Conservation (phyloP, 2,113 vertebrate species). For the Chlorodrepanis virens region DNA sequence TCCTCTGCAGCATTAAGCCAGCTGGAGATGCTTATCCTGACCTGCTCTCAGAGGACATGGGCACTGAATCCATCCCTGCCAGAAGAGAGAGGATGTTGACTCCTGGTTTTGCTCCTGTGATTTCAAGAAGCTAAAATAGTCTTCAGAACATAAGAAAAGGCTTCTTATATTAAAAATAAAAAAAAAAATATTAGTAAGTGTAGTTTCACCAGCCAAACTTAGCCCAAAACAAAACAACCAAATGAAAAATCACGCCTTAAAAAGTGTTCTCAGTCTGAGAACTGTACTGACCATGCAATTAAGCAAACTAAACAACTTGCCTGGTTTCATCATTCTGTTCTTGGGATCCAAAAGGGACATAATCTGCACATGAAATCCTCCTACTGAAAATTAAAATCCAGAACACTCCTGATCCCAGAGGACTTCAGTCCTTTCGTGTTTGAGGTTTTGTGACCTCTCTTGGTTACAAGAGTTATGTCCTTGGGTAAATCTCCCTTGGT, state of each 20-base stretch:
- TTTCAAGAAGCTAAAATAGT: neutral
- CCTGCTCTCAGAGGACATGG: neutral
- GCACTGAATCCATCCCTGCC: neutral
- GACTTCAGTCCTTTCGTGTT: fast-evolving
- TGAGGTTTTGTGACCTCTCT: neutral
- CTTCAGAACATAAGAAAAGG: neutral
- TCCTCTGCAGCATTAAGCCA: slow-evolving; percentile 29
- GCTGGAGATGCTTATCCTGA: slow-evolving; percentile 21
- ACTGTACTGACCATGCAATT: neutral
- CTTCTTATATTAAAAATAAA: neutral
- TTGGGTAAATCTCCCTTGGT: neutral
- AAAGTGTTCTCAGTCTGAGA: neutral
- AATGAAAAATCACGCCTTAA: neutral
- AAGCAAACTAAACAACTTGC: neutral
- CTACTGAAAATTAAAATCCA: neutral
- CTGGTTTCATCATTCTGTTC: neutral
- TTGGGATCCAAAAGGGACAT: neutral
- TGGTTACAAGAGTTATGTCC: neutral
- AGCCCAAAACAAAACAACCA: neutral
- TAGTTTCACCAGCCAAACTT: neutral
- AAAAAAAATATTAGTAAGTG: neutral
- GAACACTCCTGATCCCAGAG: neutral
- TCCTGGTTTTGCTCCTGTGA: neutral
- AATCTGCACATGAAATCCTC: neutral
- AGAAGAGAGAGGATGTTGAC: neutral